These are phyloP conservation scores for Metopia argyrocephala DNA, from an alignment of 2,888 invertebrate species.

Conservation along the genomic window DNA sequence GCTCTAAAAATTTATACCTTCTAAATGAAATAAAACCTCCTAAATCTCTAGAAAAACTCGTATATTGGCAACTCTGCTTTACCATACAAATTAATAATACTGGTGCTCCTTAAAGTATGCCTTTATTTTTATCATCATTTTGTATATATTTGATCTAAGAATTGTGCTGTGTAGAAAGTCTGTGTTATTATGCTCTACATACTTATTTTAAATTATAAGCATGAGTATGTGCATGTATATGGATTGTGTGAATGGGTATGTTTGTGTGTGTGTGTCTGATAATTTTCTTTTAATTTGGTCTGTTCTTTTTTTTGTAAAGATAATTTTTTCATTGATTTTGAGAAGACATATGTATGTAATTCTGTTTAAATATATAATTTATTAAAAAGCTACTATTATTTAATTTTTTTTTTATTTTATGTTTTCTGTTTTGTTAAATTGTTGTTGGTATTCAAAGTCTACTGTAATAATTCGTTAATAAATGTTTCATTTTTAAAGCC, in stretches of 20 bases:
- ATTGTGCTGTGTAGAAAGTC: neutral
- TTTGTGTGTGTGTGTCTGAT: conserved; percentile 34
- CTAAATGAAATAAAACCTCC: no score
- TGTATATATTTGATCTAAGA: conserved; percentile 13
- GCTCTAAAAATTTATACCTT: no score
- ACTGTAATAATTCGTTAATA: conserved; percentile 47
- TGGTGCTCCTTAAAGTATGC: conserved; percentile 5
- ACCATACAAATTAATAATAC: neutral
- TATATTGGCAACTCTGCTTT: no score
- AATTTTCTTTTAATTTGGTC: neutral
- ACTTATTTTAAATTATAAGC: neutral
- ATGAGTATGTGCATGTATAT: neutral
- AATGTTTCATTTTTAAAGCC: conserved; percentile 58
- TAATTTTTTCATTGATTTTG: conserved; percentile 22
- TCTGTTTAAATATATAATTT: neutral
- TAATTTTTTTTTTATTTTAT: conserved; percentile 1
- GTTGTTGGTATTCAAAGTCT: conserved; percentile 37
- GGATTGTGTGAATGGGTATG: conserved; percentile 18
- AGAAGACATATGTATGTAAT: conserved; percentile 41
- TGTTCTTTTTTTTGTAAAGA: neutral
- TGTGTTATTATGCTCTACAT: neutral
- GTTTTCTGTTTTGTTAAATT: conserved; percentile 21
- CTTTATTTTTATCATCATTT: neutral
- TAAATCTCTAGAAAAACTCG: no score
- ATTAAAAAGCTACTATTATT: conserved; percentile 52